Evolutionary conservation across 1,140 invertebrate species (phyloP).

Genomic region (Acyrthosiphon pisum): DNA sequence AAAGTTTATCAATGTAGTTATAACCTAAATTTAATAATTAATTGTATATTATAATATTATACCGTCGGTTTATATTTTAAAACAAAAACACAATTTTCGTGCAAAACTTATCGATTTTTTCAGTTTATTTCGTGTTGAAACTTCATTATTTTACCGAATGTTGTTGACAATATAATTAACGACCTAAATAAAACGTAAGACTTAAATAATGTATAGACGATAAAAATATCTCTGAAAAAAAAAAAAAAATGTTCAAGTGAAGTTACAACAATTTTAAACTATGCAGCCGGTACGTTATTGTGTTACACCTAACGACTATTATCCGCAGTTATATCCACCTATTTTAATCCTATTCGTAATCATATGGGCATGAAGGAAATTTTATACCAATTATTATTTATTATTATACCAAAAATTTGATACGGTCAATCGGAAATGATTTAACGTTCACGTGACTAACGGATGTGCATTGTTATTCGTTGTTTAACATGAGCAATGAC

Average conservation of each 20-base stretch:
- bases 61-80: not conserved
- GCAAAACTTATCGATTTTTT: not conserved
- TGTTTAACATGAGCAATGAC: slow-evolving; percentile 40
- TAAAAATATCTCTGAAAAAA: not conserved
- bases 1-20: not conserved
- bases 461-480: slow-evolving; percentile 42
- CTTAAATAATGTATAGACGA: not conserved
- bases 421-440: slow-evolving; percentile 55
- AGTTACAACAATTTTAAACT: not conserved
- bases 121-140: not conserved
- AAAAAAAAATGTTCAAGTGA: not conserved
- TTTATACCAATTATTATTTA: slow-evolving; percentile 41
- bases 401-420: slow-evolving; percentile 29
- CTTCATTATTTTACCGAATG: not conserved
- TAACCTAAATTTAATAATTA: not conserved
- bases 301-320: not conserved
- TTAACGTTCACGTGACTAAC: slow-evolving; percentile 30
- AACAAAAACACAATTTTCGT: not conserved
- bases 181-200: slow-evolving; percentile 3
- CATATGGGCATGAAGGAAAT: slow-evolving; percentile 15
- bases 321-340: not conserved
- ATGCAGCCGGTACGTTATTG: not conserved
- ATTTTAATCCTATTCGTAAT: not conserved
- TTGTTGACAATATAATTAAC: slow-evolving; percentile 14
- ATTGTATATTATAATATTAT: not conserved